Conservation (phyloP, 2,113 vertebrate genomes). For the Rhinoderma darwinii region DNA sequence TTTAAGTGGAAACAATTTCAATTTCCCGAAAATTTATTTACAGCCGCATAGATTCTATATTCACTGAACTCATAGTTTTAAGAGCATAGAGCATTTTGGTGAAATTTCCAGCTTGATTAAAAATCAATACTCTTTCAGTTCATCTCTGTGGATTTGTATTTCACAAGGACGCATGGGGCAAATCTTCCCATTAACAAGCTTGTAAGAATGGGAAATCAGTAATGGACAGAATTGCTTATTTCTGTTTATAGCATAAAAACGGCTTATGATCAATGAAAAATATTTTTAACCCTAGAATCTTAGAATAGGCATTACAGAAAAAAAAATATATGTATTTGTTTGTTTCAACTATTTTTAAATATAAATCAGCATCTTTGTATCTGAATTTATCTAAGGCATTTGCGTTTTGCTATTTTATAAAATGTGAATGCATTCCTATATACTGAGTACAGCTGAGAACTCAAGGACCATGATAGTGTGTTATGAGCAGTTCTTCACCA, state of each 20-base stretch:
- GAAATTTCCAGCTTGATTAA: constrained; percentile 22
- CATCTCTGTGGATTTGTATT: constrained; percentile 5
- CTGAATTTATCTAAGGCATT: no score
- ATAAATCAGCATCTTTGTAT: no score
- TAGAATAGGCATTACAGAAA: no score
- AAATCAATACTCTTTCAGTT: not conserved
- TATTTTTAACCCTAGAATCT: not conserved
- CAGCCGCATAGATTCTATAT: not conserved
- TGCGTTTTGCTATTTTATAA: no score
- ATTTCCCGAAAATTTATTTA: constrained; percentile 14
- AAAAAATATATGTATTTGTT: no score
- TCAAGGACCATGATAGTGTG: no score
- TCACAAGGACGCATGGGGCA: constrained; percentile 19
- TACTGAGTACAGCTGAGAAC: no score
- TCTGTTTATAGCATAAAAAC: not conserved
- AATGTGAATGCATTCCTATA: no score
- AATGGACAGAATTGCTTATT: not conserved
- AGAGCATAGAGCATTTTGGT: not conserved
- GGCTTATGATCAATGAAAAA: not conserved
- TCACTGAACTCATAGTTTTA: not conserved
- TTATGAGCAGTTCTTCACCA: no score
- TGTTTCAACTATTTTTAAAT: no score
- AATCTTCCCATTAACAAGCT: constrained; percentile 1
- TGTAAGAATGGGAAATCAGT: not conserved
- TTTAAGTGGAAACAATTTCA: not conserved